Conservation (phyloP, 2,888 invertebrate genomes). For the Hyposoter didymator region DNA sequence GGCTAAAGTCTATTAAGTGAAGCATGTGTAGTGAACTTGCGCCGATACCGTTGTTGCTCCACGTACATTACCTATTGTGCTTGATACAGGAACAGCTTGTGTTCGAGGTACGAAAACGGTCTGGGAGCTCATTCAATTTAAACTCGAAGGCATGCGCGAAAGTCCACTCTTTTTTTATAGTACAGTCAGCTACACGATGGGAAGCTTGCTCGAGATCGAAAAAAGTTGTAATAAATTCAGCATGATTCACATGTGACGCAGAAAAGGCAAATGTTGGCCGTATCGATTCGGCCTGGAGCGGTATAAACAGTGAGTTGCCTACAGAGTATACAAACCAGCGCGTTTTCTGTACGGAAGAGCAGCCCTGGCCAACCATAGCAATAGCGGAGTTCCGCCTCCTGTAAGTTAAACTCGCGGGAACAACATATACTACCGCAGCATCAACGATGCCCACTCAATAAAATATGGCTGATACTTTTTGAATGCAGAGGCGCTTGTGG, state of each 20-base stretch:
- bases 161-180: not conserved
- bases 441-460: conserved; percentile 13
- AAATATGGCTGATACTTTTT: conserved; percentile 9
- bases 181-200: not conserved
- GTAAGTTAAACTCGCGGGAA: conserved; percentile 39
- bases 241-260: conserved; percentile 32
- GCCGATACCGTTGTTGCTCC: not conserved
- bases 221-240: conserved; percentile 49
- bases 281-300: conserved; percentile 45
- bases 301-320: conserved; percentile 11
- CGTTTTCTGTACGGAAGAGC: conserved; percentile 17
- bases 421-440: conserved; percentile 13
- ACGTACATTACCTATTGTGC: not conserved
- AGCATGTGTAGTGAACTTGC: not conserved
- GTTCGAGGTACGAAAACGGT: not conserved
- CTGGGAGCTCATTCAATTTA: not conserved
- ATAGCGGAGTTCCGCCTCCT: conserved; percentile 10
- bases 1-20: not conserved
- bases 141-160: not conserved
- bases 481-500: not conserved
- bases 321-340: conserved; percentile 19
- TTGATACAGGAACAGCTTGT: not conserved
- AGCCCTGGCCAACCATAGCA: conserved; percentile 15
- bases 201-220: not conserved
- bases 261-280: conserved; percentile 55